A percentile compares a stretch with the other conserved stretches of the same genome.
Conservation (phyloP, 2,113 vertebrate genomes). For the Cochlearius cochlearius region DNA sequence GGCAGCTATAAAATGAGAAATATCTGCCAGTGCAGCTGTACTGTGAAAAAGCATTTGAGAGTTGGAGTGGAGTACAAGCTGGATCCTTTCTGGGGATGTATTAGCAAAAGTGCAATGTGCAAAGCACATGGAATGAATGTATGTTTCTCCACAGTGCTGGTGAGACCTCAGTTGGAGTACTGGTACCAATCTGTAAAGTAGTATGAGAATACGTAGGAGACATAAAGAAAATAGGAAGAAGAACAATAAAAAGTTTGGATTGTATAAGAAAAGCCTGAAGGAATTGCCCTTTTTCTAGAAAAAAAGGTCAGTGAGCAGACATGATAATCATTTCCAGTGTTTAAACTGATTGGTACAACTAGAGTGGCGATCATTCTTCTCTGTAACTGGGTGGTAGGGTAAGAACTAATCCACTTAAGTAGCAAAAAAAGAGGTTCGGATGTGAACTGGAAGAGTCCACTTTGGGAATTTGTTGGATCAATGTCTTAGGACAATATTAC, state of each 20-base stretch:
- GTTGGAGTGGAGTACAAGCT: not conserved
- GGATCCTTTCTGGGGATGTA: not conserved
- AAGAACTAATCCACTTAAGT: not conserved
- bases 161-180: not conserved
- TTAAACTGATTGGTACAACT: not conserved
- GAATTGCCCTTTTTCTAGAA: not conserved
- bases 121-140: not conserved
- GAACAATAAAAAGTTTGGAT: not conserved
- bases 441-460: not conserved
- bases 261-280: not conserved
- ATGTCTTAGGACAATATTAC: not conserved
- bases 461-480: not conserved
- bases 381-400: not conserved
- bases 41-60: not conserved
- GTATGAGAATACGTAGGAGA: not conserved
- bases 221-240: not conserved
- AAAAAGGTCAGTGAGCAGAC: not conserved
- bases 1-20: not conserved
- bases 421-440: not conserved
- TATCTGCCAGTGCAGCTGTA: conserved; percentile 16
- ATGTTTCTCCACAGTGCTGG: not conserved
- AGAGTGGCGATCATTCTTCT: not conserved
- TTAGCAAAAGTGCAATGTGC: not conserved
- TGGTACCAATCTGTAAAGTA: not conserved
- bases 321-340: not conserved